Evolutionary conservation across 2,888 invertebrate genomes (phyloP).

Genomic region (Ophioninae sp.): DNA sequence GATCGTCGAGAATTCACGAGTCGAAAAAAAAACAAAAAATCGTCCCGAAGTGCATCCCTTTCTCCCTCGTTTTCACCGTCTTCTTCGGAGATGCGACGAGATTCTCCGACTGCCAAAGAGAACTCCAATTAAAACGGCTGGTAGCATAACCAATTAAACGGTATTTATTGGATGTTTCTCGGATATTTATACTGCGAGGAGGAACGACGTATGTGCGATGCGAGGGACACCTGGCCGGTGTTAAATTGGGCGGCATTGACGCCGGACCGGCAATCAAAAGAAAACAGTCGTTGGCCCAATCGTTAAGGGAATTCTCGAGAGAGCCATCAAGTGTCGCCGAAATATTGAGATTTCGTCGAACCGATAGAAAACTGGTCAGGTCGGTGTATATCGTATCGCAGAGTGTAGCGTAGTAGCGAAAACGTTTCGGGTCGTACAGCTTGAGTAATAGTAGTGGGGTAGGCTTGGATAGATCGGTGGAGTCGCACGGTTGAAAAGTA

Average conservation of each 20-base stretch:
- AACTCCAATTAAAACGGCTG: slow-evolving; percentile 53
- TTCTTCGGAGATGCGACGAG: neutral
- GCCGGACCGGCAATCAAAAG: slow-evolving; percentile 33
- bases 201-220: slow-evolving; percentile 30
- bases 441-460: neutral
- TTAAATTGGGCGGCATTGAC: slow-evolving; percentile 46
- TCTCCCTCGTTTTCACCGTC: neutral
- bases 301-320: neutral
- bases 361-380: neutral
- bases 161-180: slow-evolving; percentile 51
- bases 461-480: neutral
- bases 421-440: no score
- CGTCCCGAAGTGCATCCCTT: neutral
- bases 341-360: neutral
- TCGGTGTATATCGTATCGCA: no score
- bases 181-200: slow-evolving; percentile 43
- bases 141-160: slow-evolving; percentile 55
- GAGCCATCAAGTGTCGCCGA: neutral
- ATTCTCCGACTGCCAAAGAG: slow-evolving; percentile 37
- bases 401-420: no score
- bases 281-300: neutral
- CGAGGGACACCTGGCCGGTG: slow-evolving; percentile 54
- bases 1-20: slow-evolving; percentile 34
- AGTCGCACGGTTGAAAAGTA: neutral
- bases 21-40: slow-evolving; percentile 18